Base-by-base conservation (phyloP, 2,797 vertebrate species). In the Thaleichthys pacificus region DNA sequence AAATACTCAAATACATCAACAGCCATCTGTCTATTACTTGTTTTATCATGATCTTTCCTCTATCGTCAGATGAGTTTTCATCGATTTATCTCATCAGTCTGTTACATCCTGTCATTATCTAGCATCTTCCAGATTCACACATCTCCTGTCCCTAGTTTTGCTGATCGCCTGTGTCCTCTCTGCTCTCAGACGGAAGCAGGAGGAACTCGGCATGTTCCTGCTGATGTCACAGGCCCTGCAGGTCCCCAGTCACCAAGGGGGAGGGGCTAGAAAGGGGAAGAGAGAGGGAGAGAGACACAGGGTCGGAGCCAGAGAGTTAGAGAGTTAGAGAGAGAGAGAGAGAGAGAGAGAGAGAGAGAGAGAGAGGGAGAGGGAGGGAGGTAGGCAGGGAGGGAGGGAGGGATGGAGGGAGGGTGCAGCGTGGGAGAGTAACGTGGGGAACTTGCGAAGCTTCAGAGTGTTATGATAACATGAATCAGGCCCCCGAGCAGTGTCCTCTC, bases 401-500 rank as follows among this genome's bases (percentile, higher is more conserved):
- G 19, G 17, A 54, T 0, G 19, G 51, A 54, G 3, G 19, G 51
- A 54, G 15, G 19, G 80, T 88, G 71, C 64, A 78, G 86, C 81
- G 77, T 81, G 88, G 89, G 87, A 82, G 89, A 81, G 88, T 80
- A 83, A 79, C 83, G 74, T 83, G 88, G 89, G 91, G 86, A 90
- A 81, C 84, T 79, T 78, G 86, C 77, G 86, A 85, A 91, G 81
- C 92, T 80, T 47, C 8, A 17, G 87, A 89, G 86, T 92, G 90
- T 92, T 93, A 93, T 93, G 91, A 93, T 91, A 86, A 79, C 81
- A 76, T 82, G 76, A 91, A 86, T 88, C 83, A 83, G 86, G 85
- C 92, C 91, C 82, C 82, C 88, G 75, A 77, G 74, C 91, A 77
- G 91, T 93, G 93, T 94, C 87, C 91, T 93, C 91, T 80, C 74